Evolutionary conservation across 2,888 invertebrate genomes (phyloP), one percentile per base, ranked within the genome.

Genomic region (Calliscelio sp.): DNA sequence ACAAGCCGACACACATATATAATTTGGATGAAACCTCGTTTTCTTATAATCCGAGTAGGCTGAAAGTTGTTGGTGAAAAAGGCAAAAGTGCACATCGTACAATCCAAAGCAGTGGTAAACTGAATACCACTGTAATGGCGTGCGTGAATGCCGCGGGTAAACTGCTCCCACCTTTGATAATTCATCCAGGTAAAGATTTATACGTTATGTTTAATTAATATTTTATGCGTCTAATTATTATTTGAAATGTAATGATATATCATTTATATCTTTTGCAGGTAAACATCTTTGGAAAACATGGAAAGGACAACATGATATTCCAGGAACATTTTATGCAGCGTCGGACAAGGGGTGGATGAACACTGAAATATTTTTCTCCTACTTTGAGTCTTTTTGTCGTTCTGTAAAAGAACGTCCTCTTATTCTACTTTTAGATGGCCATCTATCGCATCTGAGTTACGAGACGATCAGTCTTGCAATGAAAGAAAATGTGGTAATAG

Each of bases 311-410:
- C 2, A 0, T 41, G 71, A 71, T 24, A 18, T 71, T 0, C 41
- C 32, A 7, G 57, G 49, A 71, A 71, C 59, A 16, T 71, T 46
- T 59, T 59, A 71, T 49, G 44, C 32, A 2, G 32, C 46, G 8
- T 71, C 71, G 22, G 49, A 74, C 8, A 74, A 74, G 38, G 79
- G 55, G 38, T 51, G 44, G 61, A 59, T 70, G 63, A 46, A 46
- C 4, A n/a, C 55, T 20, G 73, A 73, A 53, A 44, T 70, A 18
- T 80, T 80, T 41, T 11, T 16, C 0, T n/a, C n/a, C n/a, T 70
- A 61, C 24, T 79, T 79, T 35, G 7, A 74, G 11, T 51, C 35
- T 14, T 74, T 61, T 57, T 74, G 49, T 25, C 28, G 61, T 1
- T 6, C 18, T 5, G 25, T 61, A 7, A 61, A 74, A 51, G 28